Evolutionary conservation across 2,888 invertebrate species (phyloP).

Genomic region (Xestia sexstrigata): DNA sequence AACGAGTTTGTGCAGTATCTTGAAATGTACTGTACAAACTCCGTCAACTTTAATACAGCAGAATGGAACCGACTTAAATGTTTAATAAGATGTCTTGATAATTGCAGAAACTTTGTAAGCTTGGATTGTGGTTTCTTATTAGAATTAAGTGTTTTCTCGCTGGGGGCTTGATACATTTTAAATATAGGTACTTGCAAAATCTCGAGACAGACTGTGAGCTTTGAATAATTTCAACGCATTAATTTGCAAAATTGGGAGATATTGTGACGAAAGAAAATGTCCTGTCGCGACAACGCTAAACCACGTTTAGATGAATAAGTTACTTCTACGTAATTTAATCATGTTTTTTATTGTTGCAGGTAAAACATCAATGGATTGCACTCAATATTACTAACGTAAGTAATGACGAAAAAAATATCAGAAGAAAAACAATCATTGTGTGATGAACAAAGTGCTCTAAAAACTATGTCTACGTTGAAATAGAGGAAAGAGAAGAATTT

Average conservation of each 20-base stretch:
- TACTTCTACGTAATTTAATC: slow-evolving; percentile 14
- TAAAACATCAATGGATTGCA: slow-evolving; percentile 37
- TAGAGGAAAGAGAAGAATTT: slow-evolving; percentile 17
- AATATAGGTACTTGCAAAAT: slow-evolving; percentile 55
- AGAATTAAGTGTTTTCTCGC: slow-evolving; percentile 60
- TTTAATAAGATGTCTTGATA: slow-evolving; percentile 69
- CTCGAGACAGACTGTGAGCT: slow-evolving; percentile 50
- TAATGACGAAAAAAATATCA: background rate
- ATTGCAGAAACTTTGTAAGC: slow-evolving; percentile 67
- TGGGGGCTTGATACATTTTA: slow-evolving; percentile 58
- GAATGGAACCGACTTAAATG: slow-evolving; percentile 63
- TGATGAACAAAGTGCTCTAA: slow-evolving; percentile 14
- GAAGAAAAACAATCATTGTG: background rate
- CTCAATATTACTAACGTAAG: slow-evolving; percentile 33
- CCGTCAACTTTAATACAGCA: slow-evolving; percentile 61
- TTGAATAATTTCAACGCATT: slow-evolving; percentile 64
- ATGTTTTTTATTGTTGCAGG: slow-evolving; percentile 58
- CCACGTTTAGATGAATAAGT: background rate
- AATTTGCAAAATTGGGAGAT: slow-evolving; percentile 51
- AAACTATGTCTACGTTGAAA: background rate
- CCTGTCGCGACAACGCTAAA: slow-evolving; percentile 20
- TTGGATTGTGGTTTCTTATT: slow-evolving; percentile 67
- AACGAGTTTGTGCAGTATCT: slow-evolving; percentile 49
- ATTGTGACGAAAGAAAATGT: slow-evolving; percentile 34
- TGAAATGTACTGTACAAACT: slow-evolving; percentile 47